These are phyloP conservation scores for Caenorhabditis sinica DNA, from an alignment of 2,888 invertebrate genomes.

Conservation along the genomic window DNA sequence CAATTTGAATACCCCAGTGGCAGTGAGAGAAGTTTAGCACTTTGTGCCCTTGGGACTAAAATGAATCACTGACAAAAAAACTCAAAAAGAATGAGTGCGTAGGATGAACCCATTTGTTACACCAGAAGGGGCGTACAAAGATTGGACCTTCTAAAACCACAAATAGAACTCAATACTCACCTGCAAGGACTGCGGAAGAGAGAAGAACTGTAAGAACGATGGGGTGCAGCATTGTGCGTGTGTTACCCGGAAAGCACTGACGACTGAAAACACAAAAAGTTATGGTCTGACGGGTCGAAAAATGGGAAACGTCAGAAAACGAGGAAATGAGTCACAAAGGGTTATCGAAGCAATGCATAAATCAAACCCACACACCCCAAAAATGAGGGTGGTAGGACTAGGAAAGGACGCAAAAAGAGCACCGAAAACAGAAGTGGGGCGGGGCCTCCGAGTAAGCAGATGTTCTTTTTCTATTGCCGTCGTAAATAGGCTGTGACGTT, in stretches of 20 bases:
- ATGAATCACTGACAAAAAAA: conserved; percentile 15
- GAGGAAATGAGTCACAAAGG: conserved; percentile 32
- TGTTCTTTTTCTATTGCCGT: conserved; percentile 46
- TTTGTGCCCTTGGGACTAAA: conserved; percentile 5
- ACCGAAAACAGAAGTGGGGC: conserved; percentile 25
- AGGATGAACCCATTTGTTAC: conserved; percentile 33
- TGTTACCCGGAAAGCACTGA: conserved; percentile 69
- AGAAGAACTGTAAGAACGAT: conserved; percentile 56
- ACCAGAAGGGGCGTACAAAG: neutral
- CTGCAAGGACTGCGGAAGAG: conserved; percentile 45
- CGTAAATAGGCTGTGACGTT: conserved; percentile 57
- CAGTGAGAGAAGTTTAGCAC: neutral
- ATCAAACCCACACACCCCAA: conserved; percentile 15
- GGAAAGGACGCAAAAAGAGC: conserved; percentile 21
- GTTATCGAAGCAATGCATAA: conserved; percentile 19
- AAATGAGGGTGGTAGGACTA: conserved; percentile 21
- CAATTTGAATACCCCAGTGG: neutral
- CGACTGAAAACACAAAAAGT: conserved; percentile 49
- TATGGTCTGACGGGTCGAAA: neutral
- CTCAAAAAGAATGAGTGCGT: conserved; percentile 1
- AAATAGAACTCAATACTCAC: neutral
- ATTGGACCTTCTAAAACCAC: neutral
- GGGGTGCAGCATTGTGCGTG: conserved; percentile 64
- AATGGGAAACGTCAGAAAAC: neutral
- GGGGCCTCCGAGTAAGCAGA: conserved; percentile 32